Evolutionary conservation across 2,113 vertebrate genomes (phyloP).

Genomic region (Struthidea cinerea): DNA sequence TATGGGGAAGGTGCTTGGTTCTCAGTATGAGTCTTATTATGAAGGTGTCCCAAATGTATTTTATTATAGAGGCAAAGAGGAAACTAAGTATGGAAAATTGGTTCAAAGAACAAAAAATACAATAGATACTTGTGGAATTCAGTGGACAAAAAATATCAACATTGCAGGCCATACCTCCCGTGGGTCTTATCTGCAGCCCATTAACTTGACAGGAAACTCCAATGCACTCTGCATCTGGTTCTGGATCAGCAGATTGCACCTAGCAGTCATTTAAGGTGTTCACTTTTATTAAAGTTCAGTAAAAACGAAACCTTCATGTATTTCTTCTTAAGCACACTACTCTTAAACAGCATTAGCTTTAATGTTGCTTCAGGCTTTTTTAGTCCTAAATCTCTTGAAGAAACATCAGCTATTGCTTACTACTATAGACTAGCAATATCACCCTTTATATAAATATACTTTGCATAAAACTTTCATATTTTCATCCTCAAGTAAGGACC

Average conservation of each 20-base stretch:
- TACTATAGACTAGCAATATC: background rate
- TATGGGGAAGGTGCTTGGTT: background rate
- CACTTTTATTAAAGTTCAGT: background rate
- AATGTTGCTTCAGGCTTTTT: background rate
- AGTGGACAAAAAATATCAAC: background rate
- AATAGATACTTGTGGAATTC: background rate
- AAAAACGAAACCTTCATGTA: background rate
- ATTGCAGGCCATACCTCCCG: accelerated
- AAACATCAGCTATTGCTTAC: background rate
- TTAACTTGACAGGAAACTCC: background rate
- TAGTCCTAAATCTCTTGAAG: background rate
- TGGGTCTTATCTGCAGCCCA: background rate
- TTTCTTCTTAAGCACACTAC: background rate
- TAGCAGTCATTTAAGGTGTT: background rate
- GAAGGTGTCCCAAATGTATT: background rate
- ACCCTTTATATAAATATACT: background rate
- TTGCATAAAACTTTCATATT: background rate
- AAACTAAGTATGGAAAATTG: background rate
- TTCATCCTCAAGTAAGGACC: background rate
- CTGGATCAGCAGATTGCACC: background rate
- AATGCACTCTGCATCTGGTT: background rate
- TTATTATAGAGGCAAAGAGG: background rate
- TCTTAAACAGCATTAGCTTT: background rate
- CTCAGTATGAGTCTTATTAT: background rate
- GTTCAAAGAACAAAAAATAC: background rate